These are phyloP conservation scores for Apis mellifera DNA, from an alignment of 1,140 invertebrate genomes.

Conservation along the genomic window Amel_HAv3.1 CM009934.2:5878001-5878500, in stretches of 20 bases:
- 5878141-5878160: slow-evolving; percentile 10
- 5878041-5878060: slow-evolving; percentile 72
- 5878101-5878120: slow-evolving; percentile 75
- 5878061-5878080: slow-evolving; percentile 80
- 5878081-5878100: slow-evolving; percentile 76
- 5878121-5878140: slow-evolving; percentile 55
- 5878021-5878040: slow-evolving; percentile 82
- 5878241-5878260: slow-evolving; percentile 78
- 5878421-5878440: slow-evolving; percentile 20
- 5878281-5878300: slow-evolving; percentile 82
- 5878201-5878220: slow-evolving; percentile 66
- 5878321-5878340: slow-evolving; percentile 22
- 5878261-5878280: slow-evolving; percentile 85
- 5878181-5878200: slow-evolving; percentile 59
- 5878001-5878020: slow-evolving; percentile 85
- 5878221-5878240: slow-evolving; percentile 77
- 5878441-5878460: slow-evolving; percentile 9
- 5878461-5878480: not conserved
- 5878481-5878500: not conserved
- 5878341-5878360: not conserved
- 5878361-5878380: not conserved
- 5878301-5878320: slow-evolving; percentile 57
- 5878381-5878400: not conserved
- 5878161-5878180: slow-evolving; percentile 48
- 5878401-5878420: slow-evolving; percentile 41